Percentiles rank a stretch among this genome's conserved stretches.
These are phyloP conservation scores for Ceryle rudis DNA, from an alignment of 2,797 vertebrate species.

Conservation along the genomic window DNA sequence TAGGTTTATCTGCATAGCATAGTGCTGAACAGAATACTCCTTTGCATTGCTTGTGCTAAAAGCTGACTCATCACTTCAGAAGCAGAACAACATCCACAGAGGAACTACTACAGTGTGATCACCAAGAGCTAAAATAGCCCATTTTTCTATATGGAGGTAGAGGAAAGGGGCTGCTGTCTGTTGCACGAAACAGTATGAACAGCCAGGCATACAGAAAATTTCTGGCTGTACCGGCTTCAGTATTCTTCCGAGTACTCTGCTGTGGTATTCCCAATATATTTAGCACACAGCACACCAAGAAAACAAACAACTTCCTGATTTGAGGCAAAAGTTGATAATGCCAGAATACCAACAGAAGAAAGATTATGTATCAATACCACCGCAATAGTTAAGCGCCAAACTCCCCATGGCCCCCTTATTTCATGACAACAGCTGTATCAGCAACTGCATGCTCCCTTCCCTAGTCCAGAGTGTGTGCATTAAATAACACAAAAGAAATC, in stretches of 20 bases:
- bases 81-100: background rate
- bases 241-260: background rate
- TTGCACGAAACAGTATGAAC: background rate
- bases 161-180: background rate
- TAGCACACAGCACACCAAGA: background rate
- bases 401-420: accelerated
- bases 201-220: background rate
- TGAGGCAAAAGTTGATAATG: background rate
- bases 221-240: background rate
- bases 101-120: background rate
- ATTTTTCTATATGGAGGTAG: background rate
- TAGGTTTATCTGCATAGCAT: background rate
- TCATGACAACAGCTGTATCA: background rate
- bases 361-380: background rate
- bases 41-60: background rate
- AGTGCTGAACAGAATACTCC: background rate
- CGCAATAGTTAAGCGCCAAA: background rate
- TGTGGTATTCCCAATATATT: background rate
- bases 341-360: background rate
- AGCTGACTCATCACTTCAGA: conserved; percentile 14
- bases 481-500: background rate
- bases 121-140: background rate
- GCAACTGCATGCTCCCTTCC: background rate
- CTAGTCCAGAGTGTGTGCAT: background rate
- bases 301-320: background rate